Evolutionary conservation across 2,888 invertebrate species (phyloP).

Genomic region (Ashinkailepas kermadecensis): DNA sequence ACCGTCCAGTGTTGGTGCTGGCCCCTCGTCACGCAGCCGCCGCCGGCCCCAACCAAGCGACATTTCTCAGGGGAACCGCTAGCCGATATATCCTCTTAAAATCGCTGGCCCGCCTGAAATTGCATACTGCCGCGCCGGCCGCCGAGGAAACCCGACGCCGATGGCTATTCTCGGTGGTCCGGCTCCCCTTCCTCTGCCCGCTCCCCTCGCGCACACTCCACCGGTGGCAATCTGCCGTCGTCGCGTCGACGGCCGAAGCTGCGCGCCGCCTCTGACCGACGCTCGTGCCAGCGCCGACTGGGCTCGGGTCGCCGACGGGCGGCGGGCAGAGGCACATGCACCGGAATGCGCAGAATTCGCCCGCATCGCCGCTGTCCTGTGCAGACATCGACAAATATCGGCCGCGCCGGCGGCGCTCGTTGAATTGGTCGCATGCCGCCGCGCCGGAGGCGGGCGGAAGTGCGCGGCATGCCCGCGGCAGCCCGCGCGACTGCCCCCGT

Average conservation of each 20-base stretch:
- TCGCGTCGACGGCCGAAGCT: background rate
- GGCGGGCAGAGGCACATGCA: background rate
- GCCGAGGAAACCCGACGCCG: background rate
- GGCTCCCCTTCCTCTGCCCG: background rate
- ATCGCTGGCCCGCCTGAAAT: background rate
- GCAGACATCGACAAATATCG: constrained; percentile 3
- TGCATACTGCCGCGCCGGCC: background rate
- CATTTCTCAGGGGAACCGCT: background rate
- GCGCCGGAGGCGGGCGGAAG: background rate
- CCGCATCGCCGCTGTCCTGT: background rate
- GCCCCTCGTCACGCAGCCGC: background rate
- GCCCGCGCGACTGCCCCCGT: too few relatives aligned
- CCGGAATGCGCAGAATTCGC: constrained; percentile 1
- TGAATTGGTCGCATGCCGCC: background rate
- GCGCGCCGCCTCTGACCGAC: background rate
- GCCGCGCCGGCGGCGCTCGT: background rate
- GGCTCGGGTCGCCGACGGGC: background rate
- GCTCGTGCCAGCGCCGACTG: background rate
- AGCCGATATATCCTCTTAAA: background rate
- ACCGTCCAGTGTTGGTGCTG: background rate
- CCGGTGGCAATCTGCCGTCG: background rate
- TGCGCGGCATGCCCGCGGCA: too few relatives aligned
- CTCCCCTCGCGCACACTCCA: background rate
- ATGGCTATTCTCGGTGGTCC: background rate
- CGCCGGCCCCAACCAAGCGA: background rate